A percentile compares a stretch with the other conserved stretches of the same genome.
Conservation (phyloP, 2,797 vertebrate genomes). For the Otus scops region DNA sequence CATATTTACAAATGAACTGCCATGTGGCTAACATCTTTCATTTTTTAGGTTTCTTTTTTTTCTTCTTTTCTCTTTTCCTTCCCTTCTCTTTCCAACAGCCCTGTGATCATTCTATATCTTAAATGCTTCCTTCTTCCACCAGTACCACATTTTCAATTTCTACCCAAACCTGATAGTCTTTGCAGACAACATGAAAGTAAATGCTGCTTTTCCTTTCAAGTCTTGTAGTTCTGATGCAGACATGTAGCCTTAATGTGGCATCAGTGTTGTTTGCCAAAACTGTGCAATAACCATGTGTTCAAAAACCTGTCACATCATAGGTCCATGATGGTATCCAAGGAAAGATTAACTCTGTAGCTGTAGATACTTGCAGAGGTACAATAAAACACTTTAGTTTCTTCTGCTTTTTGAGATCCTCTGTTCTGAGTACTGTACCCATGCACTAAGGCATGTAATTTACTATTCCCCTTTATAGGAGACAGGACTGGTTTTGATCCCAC, state of each 20-base stretch:
- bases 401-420: not conserved
- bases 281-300: not conserved
- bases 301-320: not conserved
- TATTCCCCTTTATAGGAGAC: not conserved
- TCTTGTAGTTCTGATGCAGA: not conserved
- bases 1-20: not conserved
- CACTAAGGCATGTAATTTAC: not conserved
- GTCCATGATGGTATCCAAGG: not conserved
- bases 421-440: not conserved
- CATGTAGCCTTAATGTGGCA: not conserved
- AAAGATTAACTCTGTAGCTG: not conserved
- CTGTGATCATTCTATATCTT: not conserved
- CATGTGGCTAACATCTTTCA: not conserved
- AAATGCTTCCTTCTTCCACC: not conserved
- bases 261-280: not conserved
- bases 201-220: not conserved
- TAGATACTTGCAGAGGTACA: not conserved
- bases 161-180: not conserved
- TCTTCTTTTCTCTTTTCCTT: not conserved
- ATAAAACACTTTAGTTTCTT: not conserved
- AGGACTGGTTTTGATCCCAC: not conserved
- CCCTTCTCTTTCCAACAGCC: not conserved
- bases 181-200: not conserved
- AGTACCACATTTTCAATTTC: not conserved
- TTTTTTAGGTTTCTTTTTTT: not conserved